Evolutionary conservation across 1,140 invertebrate species (phyloP), one percentile per base, ranked within the genome.

Genomic region (Ectropis grisescens): DNA sequence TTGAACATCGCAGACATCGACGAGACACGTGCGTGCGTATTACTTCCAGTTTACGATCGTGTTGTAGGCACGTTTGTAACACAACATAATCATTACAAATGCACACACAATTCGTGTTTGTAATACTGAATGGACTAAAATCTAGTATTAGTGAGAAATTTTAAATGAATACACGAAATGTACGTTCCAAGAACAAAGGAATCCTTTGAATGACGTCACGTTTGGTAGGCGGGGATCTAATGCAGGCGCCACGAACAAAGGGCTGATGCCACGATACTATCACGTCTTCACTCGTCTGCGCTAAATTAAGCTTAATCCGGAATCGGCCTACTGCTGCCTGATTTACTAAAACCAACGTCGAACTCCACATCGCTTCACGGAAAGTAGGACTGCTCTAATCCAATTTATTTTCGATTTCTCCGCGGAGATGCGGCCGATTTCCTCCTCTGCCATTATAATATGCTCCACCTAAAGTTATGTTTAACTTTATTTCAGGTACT

Each of bases 281-380:
- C 16, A 23, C 23, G 35, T 19, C 22, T 43, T 27, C 36, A 29
- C 11, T 41, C 35, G 28, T 47, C 45, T 43, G 35, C 37, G 35
- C 36, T 33, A 54, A 46, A 45, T 54, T 54, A 49, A 40, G 34
- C 40, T 40, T 35, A 24, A 24, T 19, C 42, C 16, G 5, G 24
- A 19, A 15, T 19, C 22, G 19, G 26, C 33, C 33, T 19, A 4
- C 16, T 8, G 3, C 16, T 4, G 16, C 8, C 16, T 19, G n/a
- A 19, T 19, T 8, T 8, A 19, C 3, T 19, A 4, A 19, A 19
- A 19, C 8, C 16, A 19, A 19, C 16, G 8, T 19, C 16, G 16
- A 19, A 19, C 16, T 19, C 16, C 8, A 8, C 16, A 19, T 19
- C 8, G 16, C 8, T 4, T 19, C 8, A 19, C 8, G 3, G n/a